Evolutionary conservation across 2,113 vertebrate genomes (phyloP).

Genomic region (Noctilio leporinus): DNA sequence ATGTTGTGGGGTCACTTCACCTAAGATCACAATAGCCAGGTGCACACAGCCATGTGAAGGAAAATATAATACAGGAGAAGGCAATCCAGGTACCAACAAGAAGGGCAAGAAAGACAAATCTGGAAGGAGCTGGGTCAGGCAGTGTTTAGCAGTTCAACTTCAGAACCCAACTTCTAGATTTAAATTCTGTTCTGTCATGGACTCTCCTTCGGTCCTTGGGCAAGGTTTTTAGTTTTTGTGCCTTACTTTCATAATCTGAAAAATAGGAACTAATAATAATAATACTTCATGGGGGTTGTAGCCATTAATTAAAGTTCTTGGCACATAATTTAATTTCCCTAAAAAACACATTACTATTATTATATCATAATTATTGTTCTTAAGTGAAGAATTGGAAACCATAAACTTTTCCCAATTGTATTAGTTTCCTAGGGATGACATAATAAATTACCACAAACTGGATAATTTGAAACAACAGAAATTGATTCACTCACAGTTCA

Average conservation of each 20-base stretch:
- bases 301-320: not conserved
- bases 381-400: not conserved
- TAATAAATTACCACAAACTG: not conserved
- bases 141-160: not conserved
- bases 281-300: not conserved
- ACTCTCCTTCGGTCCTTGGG: not conserved
- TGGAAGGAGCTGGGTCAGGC: not conserved
- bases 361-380: not conserved
- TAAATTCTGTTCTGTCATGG: not conserved
- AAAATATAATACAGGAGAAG: not conserved
- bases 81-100: not conserved
- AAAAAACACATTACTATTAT: not conserved
- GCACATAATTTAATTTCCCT: slow-evolving; percentile 1
- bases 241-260: not conserved
- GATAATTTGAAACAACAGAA: not conserved
- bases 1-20: not conserved
- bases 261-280: not conserved
- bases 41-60: not conserved
- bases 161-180: not conserved
- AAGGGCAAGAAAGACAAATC: not conserved
- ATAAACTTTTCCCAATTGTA: not conserved
- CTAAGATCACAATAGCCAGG: not conserved
- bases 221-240: not conserved
- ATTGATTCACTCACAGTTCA: not conserved
- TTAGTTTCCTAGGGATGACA: not conserved